A percentile compares a stretch with the other conserved stretches of the same genome.
Evolutionary conservation across 2,888 invertebrate genomes (phyloP).

Genomic region (Drosophila greeni): DNA sequence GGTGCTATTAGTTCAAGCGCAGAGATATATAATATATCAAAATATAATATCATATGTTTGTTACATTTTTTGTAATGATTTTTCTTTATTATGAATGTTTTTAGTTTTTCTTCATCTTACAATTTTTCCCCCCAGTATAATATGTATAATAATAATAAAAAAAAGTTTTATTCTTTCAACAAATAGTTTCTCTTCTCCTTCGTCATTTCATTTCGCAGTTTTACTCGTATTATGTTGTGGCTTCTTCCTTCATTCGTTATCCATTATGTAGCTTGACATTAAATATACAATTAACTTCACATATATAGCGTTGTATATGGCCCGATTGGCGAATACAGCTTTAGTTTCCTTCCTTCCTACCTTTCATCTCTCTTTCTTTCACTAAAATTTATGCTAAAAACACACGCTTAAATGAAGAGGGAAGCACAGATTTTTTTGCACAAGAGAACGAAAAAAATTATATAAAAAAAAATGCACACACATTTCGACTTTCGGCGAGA

Average conservation of each 20-base stretch:
- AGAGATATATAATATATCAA: neutral
- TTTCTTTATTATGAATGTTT: slow-evolving; percentile 45
- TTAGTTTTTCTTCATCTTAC: slow-evolving; percentile 41
- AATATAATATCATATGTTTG: neutral
- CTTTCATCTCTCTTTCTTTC: slow-evolving; percentile 49
- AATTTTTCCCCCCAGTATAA: slow-evolving; percentile 62
- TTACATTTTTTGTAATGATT: slow-evolving; percentile 30
- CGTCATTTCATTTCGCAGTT: slow-evolving; percentile 22
- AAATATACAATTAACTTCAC: slow-evolving; percentile 64
- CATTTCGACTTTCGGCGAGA: slow-evolving; percentile 43
- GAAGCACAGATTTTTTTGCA: slow-evolving; percentile 77
- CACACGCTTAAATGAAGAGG: slow-evolving; percentile 75
- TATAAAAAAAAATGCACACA: slow-evolving; percentile 40
- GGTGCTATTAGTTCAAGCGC: too few species aligned
- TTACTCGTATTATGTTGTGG: slow-evolving; percentile 33
- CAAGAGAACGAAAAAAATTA: slow-evolving; percentile 50
- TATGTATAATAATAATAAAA: slow-evolving; percentile 62
- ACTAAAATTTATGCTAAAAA: slow-evolving; percentile 76
- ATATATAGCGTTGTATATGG: slow-evolving; percentile 43
- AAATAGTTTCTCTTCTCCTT: slow-evolving; percentile 57
- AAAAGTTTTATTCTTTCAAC: slow-evolving; percentile 67
- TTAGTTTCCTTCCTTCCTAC: slow-evolving; percentile 33
- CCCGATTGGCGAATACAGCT: slow-evolving; percentile 55
- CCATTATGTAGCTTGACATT: slow-evolving; percentile 66
- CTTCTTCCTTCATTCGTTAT: slow-evolving; percentile 21